Evolutionary conservation across 1,140 invertebrate genomes (phyloP), one percentile per base, ranked within the genome.

Genomic region (Ceratina calcarata): DNA sequence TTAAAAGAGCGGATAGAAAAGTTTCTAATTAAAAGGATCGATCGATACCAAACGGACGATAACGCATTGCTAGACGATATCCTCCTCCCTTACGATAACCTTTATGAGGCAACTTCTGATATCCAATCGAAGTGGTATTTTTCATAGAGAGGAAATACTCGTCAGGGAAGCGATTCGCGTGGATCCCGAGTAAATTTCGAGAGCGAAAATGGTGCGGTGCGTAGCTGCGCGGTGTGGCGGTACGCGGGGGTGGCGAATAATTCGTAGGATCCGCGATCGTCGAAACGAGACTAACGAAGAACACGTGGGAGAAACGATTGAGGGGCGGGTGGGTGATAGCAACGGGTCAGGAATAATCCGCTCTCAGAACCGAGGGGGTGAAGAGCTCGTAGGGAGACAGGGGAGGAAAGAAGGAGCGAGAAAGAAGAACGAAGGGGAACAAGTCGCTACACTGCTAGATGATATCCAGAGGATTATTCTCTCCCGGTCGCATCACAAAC

Each of bases 391-490:
- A 73, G 51, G 66, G 81, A 53, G 67, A 22, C 37, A 60, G 57
- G 64, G 65, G 49, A 45, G 20, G 18, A 20, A 16, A 27, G 37
- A 20, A n/a, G 20, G 32, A 67, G 24, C 51, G 58, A 62, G 67
- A 61, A 62, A 61, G 66, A 49, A 69, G 66, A 82, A 24, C 67
- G 71, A 69, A 72, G 73, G 73, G 73, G 74, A 60, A 70, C 83
- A 80, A 81, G 81, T 83, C 80, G 82, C 70, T 45, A 45, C 37
- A 45, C 37, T 45, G 80, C 82, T 88, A 89, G 86, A 90, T 86
- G 89, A 90, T 90, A 90, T 89, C 87, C 87, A 87, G 87, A 89
- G 89, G 89, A 91, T 91, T 90, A 91, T 89, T 90, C 90, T 90
- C 90, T 90, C 87, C 87, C 89, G 80, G 87, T 89, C 89, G 90